phyloP scores from a whole-genome alignment of 2,797 vertebrate species.

The Sebastes taczanowskii region DNA sequence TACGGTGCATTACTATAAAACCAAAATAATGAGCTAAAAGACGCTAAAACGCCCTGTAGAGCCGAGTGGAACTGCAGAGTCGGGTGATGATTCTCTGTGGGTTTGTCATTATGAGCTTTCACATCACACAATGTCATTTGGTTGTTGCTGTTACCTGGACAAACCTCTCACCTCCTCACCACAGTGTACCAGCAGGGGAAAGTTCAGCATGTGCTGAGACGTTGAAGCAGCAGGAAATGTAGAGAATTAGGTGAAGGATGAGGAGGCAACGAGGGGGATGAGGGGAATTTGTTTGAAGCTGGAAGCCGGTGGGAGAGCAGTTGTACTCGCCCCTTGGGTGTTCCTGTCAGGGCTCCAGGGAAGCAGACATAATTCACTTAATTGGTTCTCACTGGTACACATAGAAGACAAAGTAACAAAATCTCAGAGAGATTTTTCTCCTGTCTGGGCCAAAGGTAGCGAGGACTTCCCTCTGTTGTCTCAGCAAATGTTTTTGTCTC shows the following conservation, averaged over 20 bases:
- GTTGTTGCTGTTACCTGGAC: conserved; percentile 2
- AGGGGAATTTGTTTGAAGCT: conserved; percentile 11
- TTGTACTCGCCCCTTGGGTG: conserved; percentile 57
- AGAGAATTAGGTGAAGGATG: conserved; percentile 37
- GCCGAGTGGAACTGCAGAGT: background rate
- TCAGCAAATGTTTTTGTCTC: conserved; percentile 18
- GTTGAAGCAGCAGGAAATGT: conserved; percentile 29
- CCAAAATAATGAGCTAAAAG: background rate
- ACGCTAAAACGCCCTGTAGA: background rate
- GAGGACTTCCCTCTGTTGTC: conserved; percentile 39
- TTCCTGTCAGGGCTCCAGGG: conserved; percentile 70
- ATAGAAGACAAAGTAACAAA: conserved; percentile 30
- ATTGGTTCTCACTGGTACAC: conserved; percentile 70
- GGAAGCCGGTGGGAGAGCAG: conserved; percentile 38
- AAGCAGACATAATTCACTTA: conserved; percentile 78
- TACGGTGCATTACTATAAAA: background rate
- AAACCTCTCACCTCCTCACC: conserved; percentile 24
- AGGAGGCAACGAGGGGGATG: conserved; percentile 2
- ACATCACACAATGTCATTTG: background rate
- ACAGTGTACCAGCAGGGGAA: conserved; percentile 14
- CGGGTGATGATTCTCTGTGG: background rate
- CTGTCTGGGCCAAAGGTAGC: conserved; percentile 51
- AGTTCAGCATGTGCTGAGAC: conserved; percentile 19
- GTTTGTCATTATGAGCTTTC: background rate
- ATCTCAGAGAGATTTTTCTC: conserved; percentile 32